These are phyloP conservation scores for Microplitis manilae DNA, from an alignment of 2,888 invertebrate species.

Conservation along the genomic window DNA sequence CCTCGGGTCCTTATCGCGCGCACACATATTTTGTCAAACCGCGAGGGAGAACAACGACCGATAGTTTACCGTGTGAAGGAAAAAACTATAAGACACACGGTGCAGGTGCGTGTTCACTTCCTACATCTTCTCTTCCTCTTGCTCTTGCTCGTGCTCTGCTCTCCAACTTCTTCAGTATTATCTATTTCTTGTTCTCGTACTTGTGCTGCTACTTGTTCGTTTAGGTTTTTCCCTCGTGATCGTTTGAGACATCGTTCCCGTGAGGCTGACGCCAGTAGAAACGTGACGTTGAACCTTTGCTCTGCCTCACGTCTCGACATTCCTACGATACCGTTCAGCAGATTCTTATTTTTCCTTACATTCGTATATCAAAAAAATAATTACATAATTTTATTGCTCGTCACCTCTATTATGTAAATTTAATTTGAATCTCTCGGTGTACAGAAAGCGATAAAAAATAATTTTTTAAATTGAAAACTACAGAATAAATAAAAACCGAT, in stretches of 20 bases:
- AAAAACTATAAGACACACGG: conserved; percentile 23
- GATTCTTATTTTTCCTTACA: too few species aligned
- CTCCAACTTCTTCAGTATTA: too few species aligned
- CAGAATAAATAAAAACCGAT: conserved; percentile 42
- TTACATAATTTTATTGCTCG: too few species aligned
- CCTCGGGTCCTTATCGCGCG: conserved; percentile 36
- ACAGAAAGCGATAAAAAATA: background rate
- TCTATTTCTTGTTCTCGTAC: conserved; percentile 44
- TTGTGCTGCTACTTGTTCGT: background rate
- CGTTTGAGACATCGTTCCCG: conserved; percentile 71
- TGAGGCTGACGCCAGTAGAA: conserved; percentile 55
- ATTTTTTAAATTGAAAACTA: conserved; percentile 17
- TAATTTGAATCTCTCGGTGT: too few species aligned
- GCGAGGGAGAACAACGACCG: conserved; percentile 54
- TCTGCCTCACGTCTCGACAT: conserved; percentile 39
- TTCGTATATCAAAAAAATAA: too few species aligned
- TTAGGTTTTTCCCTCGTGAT: conserved; percentile 61
- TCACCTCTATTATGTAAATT: too few species aligned
- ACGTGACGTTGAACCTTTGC: conserved; percentile 66
- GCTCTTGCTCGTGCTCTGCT: conserved; percentile 41
- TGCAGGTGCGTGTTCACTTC: conserved; percentile 54
- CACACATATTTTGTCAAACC: conserved; percentile 54
- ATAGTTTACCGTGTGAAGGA: conserved; percentile 52
- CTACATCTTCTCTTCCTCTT: conserved; percentile 2
- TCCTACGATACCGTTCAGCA: too few species aligned